phyloP scores from a whole-genome alignment of 2,888 invertebrate genomes.

The Nycteola revayana region DNA sequence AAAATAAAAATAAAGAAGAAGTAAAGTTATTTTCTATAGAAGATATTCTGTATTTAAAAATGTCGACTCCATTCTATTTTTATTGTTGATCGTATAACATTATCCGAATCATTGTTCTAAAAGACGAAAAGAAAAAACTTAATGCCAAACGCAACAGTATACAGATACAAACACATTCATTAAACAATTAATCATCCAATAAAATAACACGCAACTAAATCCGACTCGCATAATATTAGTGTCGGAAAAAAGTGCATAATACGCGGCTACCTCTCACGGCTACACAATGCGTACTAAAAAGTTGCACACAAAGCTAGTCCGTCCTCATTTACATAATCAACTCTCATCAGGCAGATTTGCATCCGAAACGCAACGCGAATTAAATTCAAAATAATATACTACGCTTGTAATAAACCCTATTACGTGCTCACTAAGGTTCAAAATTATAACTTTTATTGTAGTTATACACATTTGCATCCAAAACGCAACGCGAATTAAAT shows the following conservation, averaged over 20 bases:
- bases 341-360: constrained; percentile 71
- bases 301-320: constrained; percentile 47
- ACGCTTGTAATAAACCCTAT: constrained; percentile 32
- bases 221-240: constrained; percentile 14
- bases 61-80: too few relatives aligned
- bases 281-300: constrained; percentile 51
- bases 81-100: too few relatives aligned
- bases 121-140: too few relatives aligned
- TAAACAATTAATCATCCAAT: constrained; percentile 9
- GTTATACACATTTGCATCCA: constrained; percentile 60
- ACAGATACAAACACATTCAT: constrained; percentile 2
- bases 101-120: too few relatives aligned
- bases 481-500: constrained; percentile 65
- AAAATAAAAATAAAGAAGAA: too few relatives aligned
- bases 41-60: too few relatives aligned
- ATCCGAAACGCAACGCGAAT: constrained; percentile 65
- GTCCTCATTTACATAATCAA: constrained; percentile 70
- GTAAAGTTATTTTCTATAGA: too few relatives aligned
- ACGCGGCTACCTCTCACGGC: constrained; percentile 30
- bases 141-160: too few relatives aligned
- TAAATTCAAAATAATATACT: constrained; percentile 52
- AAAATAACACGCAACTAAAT: constrained; percentile 9
- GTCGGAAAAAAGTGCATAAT: constrained; percentile 28
- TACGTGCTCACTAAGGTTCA: constrained; percentile 9
- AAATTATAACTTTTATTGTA: constrained; percentile 13